phyloP scores from a whole-genome alignment of 2,113 vertebrate species.

The Aldabrachelys gigantea region DNA sequence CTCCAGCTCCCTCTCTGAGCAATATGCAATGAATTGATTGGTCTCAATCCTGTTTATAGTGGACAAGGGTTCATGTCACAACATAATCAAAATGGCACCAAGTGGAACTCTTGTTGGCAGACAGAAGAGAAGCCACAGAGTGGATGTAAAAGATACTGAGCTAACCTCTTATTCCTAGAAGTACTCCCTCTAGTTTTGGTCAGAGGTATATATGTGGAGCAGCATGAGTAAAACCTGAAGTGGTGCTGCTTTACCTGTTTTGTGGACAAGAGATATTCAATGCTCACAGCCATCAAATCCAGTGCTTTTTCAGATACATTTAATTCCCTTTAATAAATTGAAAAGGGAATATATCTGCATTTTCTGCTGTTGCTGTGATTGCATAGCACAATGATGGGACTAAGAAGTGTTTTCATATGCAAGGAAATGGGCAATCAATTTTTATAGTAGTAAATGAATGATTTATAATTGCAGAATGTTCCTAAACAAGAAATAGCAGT shows the following conservation, averaged over 20 bases:
- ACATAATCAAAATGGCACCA: neutral
- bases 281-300: neutral
- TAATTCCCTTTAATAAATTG: neutral
- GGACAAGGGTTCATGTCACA: neutral
- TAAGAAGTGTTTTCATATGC: neutral
- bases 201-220: neutral
- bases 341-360: fast-evolving
- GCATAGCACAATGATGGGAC: neutral
- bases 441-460: neutral
- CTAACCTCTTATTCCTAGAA: neutral
- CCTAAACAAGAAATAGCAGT: neutral
- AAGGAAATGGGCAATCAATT: neutral
- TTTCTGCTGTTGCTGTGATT: neutral
- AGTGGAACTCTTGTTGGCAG: fast-evolving
- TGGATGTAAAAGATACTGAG: neutral
- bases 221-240: neutral
- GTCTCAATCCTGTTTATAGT: neutral
- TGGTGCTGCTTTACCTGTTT: neutral
- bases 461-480: neutral
- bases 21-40: neutral
- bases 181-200: neutral
- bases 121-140: neutral
- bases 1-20: neutral
- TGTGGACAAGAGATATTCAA: neutral
- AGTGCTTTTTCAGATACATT: neutral